phyloP scores from a whole-genome alignment of 2,113 vertebrate genomes.

The Eidolon helvum region DNA sequence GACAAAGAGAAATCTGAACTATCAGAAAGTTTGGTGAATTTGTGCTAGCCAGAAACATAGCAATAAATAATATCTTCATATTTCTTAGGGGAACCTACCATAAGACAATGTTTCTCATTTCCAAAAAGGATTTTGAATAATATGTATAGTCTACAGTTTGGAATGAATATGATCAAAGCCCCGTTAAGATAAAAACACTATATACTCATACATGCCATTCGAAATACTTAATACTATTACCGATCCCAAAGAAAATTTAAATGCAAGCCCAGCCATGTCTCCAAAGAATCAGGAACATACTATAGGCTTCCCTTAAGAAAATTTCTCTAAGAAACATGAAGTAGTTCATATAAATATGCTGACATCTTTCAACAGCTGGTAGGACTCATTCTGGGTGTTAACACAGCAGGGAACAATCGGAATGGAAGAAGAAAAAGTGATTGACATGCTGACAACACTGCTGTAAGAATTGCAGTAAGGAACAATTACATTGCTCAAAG shows the following conservation, averaged over 20 bases:
- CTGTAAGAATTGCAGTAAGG: background rate
- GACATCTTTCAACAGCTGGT: slow-evolving; percentile 63
- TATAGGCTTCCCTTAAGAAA: background rate
- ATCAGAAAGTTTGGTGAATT: background rate
- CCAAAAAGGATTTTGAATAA: background rate
- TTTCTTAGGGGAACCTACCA: background rate
- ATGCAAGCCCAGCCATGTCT: background rate
- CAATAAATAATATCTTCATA: background rate
- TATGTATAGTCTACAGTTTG: background rate
- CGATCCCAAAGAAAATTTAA: background rate
- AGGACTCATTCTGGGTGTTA: slow-evolving; percentile 49
- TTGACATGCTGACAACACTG: slow-evolving; percentile 59
- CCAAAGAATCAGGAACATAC: background rate
- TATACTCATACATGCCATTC: background rate
- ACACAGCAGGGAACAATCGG: slow-evolving; percentile 60
- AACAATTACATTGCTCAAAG: slow-evolving; percentile 63
- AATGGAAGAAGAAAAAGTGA: slow-evolving; percentile 50
- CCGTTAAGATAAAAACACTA: background rate
- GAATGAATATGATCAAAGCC: background rate
- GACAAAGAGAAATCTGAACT: background rate
- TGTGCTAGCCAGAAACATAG: background rate
- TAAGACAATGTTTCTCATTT: background rate
- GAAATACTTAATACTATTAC: background rate
- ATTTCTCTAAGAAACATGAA: slow-evolving; percentile 37
- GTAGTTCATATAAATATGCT: slow-evolving; percentile 41